Evolutionary conservation across 2,888 invertebrate species (phyloP).

Genomic region (Rotaria sp.): DNA sequence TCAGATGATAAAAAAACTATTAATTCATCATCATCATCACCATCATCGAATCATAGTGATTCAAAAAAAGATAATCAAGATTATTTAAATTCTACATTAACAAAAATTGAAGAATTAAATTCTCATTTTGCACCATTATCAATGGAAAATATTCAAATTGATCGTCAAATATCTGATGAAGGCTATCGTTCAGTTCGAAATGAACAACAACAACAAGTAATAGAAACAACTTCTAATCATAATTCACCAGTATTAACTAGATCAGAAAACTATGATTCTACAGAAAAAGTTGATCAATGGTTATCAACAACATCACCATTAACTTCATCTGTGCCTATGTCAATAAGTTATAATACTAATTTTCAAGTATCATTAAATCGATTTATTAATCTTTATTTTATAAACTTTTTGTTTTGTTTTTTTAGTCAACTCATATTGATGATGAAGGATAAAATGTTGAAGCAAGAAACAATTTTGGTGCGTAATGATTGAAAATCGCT

Average conservation of each 20-base stretch:
- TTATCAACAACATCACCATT: not conserved
- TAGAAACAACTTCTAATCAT: not conserved
- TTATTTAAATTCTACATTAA: not conserved
- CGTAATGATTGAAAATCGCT: not conserved
- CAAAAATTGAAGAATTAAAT: not conserved
- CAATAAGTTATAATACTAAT: not conserved
- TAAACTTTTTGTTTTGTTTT: not conserved
- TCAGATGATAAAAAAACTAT: not conserved
- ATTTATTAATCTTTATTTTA: not conserved
- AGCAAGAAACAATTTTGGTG: not conserved
- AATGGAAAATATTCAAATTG: not conserved
- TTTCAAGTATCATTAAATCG: not conserved
- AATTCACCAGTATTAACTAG: not conserved
- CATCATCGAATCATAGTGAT: too few relatives aligned
- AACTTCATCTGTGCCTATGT: not conserved
- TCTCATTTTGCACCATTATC: not conserved
- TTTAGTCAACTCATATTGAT: not conserved
- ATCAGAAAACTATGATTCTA: not conserved
- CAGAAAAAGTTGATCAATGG: conserved; percentile 16
- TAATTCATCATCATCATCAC: not conserved
- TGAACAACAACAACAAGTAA: conserved; percentile 14
- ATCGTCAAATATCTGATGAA: conserved; percentile 26
- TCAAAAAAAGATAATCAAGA: not conserved
- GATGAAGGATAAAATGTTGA: not conserved
- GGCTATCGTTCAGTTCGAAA: not conserved